Conservation (phyloP, 2,888 invertebrate genomes). For the Lomographa bimaculata region DNA sequence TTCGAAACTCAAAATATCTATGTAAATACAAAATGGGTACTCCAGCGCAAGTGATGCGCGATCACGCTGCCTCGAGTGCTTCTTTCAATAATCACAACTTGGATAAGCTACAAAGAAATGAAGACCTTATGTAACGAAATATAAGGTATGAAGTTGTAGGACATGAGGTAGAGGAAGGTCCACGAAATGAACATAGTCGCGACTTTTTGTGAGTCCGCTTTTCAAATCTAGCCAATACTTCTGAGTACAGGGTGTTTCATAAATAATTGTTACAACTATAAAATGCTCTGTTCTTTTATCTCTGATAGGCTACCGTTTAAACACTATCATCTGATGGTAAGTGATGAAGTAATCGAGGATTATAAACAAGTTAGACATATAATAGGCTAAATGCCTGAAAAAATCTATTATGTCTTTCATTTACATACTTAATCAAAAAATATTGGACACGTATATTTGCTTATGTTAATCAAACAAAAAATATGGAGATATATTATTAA, state of each 20-base stretch:
- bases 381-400: not conserved
- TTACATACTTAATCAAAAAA: no score
- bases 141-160: slow-evolving; percentile 34
- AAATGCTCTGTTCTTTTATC: no score
- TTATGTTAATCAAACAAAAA: no score
- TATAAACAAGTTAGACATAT: not conserved
- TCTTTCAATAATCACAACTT: slow-evolving; percentile 53
- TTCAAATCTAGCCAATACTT: slow-evolving; percentile 77
- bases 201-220: slow-evolving; percentile 67
- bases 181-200: slow-evolving; percentile 76
- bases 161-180: slow-evolving; percentile 46
- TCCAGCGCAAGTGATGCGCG: slow-evolving; percentile 72
- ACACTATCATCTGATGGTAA: no score
- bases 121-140: no score
- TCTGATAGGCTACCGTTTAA: not conserved
- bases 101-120: not conserved
- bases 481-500: no score
- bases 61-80: slow-evolving; percentile 67
- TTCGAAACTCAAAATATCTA: slow-evolving; percentile 47
- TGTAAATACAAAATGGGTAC: slow-evolving; percentile 55
- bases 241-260: slow-evolving; percentile 52
- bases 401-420: no score
- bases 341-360: no score
- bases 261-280: not conserved
- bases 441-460: no score